phyloP scores from a whole-genome alignment of 2,888 invertebrate genomes.

The Polyommatus icarus region DNA sequence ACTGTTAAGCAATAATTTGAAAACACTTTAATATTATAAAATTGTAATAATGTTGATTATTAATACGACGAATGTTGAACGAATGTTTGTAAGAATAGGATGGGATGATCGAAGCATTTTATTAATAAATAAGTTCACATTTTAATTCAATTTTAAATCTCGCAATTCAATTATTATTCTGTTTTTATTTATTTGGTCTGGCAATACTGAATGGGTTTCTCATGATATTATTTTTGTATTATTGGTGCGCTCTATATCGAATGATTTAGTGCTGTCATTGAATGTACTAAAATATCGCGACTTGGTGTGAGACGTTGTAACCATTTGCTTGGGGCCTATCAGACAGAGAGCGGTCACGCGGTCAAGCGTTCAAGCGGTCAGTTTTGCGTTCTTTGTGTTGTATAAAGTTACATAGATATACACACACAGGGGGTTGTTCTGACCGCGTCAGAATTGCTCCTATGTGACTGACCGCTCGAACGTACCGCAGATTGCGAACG shows the following conservation, averaged over 20 bases:
- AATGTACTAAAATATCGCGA: constrained; percentile 2
- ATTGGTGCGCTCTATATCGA: not conserved
- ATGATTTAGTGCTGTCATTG: not conserved
- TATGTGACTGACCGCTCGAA: no score
- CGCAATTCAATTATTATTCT: not conserved
- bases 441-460: no score
- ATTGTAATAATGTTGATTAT: constrained; percentile 20
- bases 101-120: not conserved
- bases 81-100: not conserved
- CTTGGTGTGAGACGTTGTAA: not conserved
- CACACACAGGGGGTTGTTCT: no score
- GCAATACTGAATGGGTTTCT: not conserved
- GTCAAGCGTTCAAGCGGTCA: no score
- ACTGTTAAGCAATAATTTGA: not conserved
- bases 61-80: constrained; percentile 5
- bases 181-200: not conserved
- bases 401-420: no score
- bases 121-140: not conserved
- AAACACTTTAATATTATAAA: not conserved
- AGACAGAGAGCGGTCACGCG: no score
- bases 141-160: not conserved
- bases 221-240: constrained; percentile 5
- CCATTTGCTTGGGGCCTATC: no score
- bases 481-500: no score
- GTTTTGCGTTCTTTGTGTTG: no score